A percentile compares a stretch with the other conserved stretches of the same genome.
Evolutionary conservation across 2,888 invertebrate genomes (phyloP).

Genomic region (Synergus gifuensis): DNA sequence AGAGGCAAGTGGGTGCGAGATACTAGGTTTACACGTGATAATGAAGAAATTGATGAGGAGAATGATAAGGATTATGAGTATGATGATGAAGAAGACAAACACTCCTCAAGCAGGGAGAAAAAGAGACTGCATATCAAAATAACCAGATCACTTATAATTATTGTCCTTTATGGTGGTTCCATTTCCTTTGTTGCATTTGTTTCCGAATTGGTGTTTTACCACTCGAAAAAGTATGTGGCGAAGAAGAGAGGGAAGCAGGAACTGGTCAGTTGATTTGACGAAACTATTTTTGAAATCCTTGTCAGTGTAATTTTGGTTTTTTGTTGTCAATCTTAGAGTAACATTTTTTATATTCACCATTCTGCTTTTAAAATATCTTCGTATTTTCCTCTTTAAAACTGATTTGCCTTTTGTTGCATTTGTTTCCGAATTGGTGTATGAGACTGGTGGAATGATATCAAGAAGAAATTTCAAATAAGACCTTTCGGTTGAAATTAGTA

Average conservation of each 20-base stretch:
- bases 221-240: not conserved
- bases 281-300: no score
- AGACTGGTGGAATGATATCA: no score
- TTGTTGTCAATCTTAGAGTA: no score
- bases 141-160: not conserved
- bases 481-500: no score
- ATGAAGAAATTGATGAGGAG: not conserved
- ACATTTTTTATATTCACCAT: not conserved
- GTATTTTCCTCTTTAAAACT: not conserved
- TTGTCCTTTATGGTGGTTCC: not conserved
- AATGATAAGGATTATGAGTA: not conserved
- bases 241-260: not conserved
- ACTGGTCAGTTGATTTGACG: not conserved
- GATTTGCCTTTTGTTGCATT: not conserved
- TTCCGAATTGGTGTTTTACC: not conserved
- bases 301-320: no score
- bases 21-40: not conserved
- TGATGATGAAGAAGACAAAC: not conserved
- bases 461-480: no score
- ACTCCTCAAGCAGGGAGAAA: not conserved
- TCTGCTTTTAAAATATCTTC: no score
- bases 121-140: not conserved
- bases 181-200: not conserved
- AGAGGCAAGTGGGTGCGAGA: not conserved
- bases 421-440: not conserved